A percentile compares a stretch with the other conserved stretches of the same genome.
Conservation (phyloP, 2,888 invertebrate species). For the Galeopsomyia nigrocyanea region DNA sequence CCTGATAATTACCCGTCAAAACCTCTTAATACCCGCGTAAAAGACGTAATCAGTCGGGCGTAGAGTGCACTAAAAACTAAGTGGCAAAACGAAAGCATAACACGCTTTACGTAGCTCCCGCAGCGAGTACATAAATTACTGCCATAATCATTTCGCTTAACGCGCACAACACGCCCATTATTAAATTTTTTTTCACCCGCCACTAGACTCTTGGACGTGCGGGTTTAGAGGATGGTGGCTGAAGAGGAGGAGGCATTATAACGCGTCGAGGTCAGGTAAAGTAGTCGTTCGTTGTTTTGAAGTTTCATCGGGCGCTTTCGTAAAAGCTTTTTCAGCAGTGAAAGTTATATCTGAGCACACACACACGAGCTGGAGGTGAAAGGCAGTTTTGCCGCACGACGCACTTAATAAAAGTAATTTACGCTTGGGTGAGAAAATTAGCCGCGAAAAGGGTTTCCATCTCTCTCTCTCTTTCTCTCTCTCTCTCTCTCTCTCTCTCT, state of each 20-base stretch:
- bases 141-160: constrained; percentile 31
- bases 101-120: constrained; percentile 7
- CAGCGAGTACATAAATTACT: constrained; percentile 34
- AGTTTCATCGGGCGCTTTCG: constrained; percentile 11
- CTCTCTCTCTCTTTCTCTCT: background rate
- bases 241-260: background rate
- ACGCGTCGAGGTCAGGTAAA: constrained; percentile 9
- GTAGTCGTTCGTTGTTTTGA: constrained; percentile 2
- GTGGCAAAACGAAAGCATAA: constrained; percentile 15
- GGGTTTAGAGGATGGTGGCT: background rate
- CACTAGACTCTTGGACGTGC: background rate
- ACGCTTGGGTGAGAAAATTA: constrained; percentile 27
- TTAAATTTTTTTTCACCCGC: constrained; percentile 32
- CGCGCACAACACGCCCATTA: background rate
- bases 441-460: constrained; percentile 2
- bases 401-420: constrained; percentile 41
- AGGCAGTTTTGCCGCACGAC: constrained; percentile 14
- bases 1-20: too few species aligned
- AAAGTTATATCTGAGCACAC: constrained; percentile 1
- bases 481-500: background rate
- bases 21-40: too few species aligned
- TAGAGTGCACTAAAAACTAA: constrained; percentile 1
- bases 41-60: too few species aligned
- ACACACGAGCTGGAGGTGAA: background rate
- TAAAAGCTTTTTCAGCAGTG: constrained; percentile 29